Evolutionary conservation across 2,113 vertebrate genomes (phyloP).

Genomic region (Burhinus bistriatus): DNA sequence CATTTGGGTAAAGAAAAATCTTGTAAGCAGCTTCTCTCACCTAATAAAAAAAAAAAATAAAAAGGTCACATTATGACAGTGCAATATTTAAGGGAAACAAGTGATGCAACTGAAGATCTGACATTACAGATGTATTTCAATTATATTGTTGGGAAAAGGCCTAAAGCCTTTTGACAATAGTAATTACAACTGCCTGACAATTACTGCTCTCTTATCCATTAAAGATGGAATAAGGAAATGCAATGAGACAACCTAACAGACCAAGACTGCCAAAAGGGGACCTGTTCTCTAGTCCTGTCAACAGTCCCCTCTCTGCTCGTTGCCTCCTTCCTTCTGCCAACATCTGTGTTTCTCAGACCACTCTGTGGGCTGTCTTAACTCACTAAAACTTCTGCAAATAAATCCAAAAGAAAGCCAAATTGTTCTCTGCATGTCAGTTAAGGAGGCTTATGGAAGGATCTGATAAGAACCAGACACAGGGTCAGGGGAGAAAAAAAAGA

Average conservation of each 20-base stretch:
- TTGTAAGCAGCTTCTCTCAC: constrained; percentile 94
- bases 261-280: neutral
- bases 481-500: neutral
- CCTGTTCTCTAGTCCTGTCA: neutral
- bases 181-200: neutral
- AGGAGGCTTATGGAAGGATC: neutral
- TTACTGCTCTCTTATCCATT: neutral
- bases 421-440: neutral
- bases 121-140: neutral
- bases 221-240: neutral
- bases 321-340: neutral
- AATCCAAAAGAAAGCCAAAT: neutral
- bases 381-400: neutral
- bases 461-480: neutral
- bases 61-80: neutral
- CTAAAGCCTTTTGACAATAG: neutral
- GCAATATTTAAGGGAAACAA: neutral
- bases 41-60: constrained; percentile 59
- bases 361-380: neutral
- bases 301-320: neutral
- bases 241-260: neutral
- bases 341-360: neutral
- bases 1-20: constrained; percentile 89
- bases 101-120: neutral
- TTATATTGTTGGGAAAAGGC: neutral